A percentile compares a stretch with the other conserved stretches of the same genome.
phyloP scores from a whole-genome alignment of 2,113 vertebrate genomes.

The Crotalus horridus region DNA sequence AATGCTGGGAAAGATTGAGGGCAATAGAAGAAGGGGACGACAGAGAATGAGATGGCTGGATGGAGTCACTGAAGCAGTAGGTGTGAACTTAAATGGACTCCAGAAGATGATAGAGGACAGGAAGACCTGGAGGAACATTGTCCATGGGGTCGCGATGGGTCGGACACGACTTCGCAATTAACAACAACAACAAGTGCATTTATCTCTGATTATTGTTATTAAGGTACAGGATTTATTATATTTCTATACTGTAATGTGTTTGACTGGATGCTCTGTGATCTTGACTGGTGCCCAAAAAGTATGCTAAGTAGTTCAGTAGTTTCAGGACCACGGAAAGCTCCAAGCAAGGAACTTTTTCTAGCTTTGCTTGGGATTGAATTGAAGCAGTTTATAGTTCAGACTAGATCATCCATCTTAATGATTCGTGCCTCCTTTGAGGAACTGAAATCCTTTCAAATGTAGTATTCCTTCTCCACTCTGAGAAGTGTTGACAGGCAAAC shows the following conservation, averaged over 20 bases:
- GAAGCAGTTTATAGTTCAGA: not conserved
- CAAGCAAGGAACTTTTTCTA: not conserved
- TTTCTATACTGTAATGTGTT: not conserved
- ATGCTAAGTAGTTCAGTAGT: not conserved
- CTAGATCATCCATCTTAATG: not conserved
- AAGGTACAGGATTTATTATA: not conserved
- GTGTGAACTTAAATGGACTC: too few relatives aligned
- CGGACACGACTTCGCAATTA: too few relatives aligned
- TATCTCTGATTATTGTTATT: not conserved
- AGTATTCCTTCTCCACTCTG: not conserved
- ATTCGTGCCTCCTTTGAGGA: not conserved
- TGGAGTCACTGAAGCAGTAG: too few relatives aligned
- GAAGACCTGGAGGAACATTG: too few relatives aligned
- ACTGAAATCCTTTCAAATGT: not conserved
- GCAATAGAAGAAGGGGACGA: too few relatives aligned
- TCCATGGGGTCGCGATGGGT: too few relatives aligned
- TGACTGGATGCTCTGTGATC: not conserved
- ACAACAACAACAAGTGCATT: too few relatives aligned
- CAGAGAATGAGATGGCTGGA: too few relatives aligned
- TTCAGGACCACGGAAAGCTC: not conserved
- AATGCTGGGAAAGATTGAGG: too few relatives aligned
- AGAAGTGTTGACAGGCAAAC: not conserved
- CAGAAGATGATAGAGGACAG: too few relatives aligned
- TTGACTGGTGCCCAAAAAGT: not conserved
- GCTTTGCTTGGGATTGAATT: not conserved